Evolutionary conservation across 2,113 vertebrate genomes (phyloP).

Genomic region (Eubucco bourcierii): DNA sequence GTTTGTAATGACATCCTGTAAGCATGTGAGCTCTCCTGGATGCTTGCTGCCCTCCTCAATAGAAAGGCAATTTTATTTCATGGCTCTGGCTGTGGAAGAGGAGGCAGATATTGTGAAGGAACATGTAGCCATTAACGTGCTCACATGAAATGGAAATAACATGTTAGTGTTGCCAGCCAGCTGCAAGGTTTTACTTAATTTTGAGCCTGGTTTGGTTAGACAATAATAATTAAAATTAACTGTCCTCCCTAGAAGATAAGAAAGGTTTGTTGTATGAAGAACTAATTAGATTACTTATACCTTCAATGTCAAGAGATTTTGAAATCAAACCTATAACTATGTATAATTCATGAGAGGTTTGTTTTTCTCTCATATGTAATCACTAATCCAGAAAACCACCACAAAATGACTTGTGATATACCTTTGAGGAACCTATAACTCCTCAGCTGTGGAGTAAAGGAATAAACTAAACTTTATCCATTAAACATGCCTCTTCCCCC

Average conservation of each 20-base stretch:
- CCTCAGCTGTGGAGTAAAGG: background rate
- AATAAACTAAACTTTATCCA: background rate
- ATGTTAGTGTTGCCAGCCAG: background rate
- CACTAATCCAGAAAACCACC: background rate
- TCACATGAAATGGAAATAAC: background rate
- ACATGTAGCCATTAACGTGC: background rate
- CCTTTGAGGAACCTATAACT: background rate
- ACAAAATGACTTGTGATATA: background rate
- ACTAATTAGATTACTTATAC: background rate
- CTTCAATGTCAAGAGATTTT: background rate
- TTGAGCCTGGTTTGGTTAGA: background rate
- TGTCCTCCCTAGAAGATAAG: background rate
- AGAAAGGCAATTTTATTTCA: background rate
- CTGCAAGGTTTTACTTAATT: background rate
- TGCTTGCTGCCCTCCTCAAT: background rate
- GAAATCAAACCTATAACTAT: constrained; percentile 14
- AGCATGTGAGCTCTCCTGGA: background rate
- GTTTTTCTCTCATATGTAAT: background rate
- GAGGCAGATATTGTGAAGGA: background rate
- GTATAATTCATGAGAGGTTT: background rate
- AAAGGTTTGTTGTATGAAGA: background rate
- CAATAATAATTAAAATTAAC: background rate
- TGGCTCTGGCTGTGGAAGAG: background rate
- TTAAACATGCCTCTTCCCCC: no score
- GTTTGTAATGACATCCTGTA: background rate